Evolutionary conservation across 2,888 invertebrate species (phyloP).

Genomic region (Heliconius hortense): DNA sequence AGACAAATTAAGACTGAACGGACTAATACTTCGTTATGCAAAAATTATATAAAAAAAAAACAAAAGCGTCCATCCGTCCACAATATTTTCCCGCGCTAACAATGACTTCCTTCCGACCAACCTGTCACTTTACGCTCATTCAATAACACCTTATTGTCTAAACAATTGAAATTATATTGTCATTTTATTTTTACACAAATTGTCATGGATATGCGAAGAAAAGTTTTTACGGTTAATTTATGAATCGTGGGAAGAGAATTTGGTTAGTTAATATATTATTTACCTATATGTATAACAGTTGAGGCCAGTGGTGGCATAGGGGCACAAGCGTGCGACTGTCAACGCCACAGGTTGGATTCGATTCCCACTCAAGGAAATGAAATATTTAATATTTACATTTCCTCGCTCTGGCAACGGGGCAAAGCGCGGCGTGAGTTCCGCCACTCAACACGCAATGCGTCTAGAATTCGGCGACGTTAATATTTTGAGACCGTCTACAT

Average conservation of each 20-base stretch:
- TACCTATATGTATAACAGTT: too few species aligned
- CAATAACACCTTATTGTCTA: conserved; percentile 27
- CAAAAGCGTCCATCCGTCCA: conserved; percentile 27
- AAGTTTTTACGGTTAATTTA: conserved; percentile 5
- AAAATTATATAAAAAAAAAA: conserved; percentile 34
- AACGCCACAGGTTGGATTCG: too few species aligned
- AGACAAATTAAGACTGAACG: background rate
- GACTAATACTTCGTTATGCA: conserved; percentile 29
- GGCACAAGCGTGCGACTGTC: too few species aligned
- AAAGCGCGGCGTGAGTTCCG: too few species aligned
- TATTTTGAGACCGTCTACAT: too few species aligned
- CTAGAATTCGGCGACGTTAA: too few species aligned
- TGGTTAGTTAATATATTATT: too few species aligned
- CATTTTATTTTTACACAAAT: conserved; percentile 8
- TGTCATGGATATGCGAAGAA: conserved; percentile 23
- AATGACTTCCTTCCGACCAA: conserved; percentile 42
- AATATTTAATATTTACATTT: too few species aligned
- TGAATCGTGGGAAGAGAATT: conserved; percentile 5
- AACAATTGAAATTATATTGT: conserved; percentile 31
- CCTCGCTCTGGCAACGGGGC: too few species aligned
- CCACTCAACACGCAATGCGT: too few species aligned
- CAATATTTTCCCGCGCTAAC: conserved; percentile 39
- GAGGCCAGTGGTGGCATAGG: too few species aligned
- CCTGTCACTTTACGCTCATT: conserved; percentile 42
- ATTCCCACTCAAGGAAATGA: too few species aligned